phyloP scores from a whole-genome alignment of 1,140 invertebrate species.

The Drosophila obscura region DNA sequence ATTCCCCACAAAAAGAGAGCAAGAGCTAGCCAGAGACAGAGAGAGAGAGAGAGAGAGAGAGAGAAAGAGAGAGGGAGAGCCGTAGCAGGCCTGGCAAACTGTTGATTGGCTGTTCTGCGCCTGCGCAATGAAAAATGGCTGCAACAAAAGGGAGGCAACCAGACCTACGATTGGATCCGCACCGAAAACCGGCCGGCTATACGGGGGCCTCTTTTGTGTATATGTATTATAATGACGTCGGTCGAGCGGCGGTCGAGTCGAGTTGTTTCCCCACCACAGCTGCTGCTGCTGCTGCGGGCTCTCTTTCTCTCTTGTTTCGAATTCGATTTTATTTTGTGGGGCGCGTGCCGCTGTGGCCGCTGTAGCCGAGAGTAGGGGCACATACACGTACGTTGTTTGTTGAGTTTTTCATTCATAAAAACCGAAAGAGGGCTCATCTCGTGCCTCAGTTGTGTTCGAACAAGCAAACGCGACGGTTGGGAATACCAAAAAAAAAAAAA shows the following conservation, averaged over 20 bases:
- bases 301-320: conserved; percentile 53
- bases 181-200: conserved; percentile 46
- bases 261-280: conserved; percentile 58
- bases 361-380: conserved; percentile 46
- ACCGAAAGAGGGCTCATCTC: conserved; percentile 83
- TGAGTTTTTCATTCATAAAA: conserved; percentile 84
- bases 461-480: conserved; percentile 84
- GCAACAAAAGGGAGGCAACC: conserved; percentile 76
- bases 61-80: conserved; percentile 4
- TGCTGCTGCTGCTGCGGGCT: conserved; percentile 49
- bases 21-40: conserved; percentile 11
- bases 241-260: neutral
- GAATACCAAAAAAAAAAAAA: conserved; percentile 26
- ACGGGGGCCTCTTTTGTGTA: conserved; percentile 3
- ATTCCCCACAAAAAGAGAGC: conserved; percentile 10
- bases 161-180: conserved; percentile 69
- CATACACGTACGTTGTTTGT: conserved; percentile 37
- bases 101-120: conserved; percentile 83
- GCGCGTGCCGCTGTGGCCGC: conserved; percentile 61
- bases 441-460: conserved; percentile 84
- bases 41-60: conserved; percentile 3
- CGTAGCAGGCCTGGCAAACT: conserved; percentile 69
- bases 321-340: conserved; percentile 47
- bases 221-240: conserved; percentile 52
- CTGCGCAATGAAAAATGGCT: conserved; percentile 83